A percentile compares a stretch with the other conserved stretches of the same genome.
These are phyloP conservation scores for Zoanthus sociatus DNA, from an alignment of 92 coral and sea anemone species.

Conservation along the genomic window DNA sequence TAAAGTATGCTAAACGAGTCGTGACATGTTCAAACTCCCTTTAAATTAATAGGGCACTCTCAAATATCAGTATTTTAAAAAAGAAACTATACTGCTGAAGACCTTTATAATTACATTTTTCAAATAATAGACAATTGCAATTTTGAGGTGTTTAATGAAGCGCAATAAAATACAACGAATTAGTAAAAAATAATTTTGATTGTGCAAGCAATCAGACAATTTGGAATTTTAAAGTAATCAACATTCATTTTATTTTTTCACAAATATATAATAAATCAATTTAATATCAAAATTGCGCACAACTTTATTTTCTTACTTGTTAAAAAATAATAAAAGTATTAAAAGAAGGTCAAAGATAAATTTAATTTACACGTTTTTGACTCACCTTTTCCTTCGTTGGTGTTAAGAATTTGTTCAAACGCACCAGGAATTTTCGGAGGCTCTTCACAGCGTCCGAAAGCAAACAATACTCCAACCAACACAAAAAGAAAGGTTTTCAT, in stretches of 20 bases:
- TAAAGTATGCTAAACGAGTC: too few species aligned
- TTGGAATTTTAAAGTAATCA: too few species aligned
- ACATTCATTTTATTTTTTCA: neutral
- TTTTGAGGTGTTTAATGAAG: too few species aligned
- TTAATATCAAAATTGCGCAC: neutral
- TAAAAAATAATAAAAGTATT: neutral
- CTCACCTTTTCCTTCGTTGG: constrained; percentile 54
- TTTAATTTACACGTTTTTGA: neutral
- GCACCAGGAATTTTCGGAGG: constrained; percentile 48
- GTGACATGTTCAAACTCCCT: too few species aligned
- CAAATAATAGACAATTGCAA: too few species aligned
- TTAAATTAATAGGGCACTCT: too few species aligned
- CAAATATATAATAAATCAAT: neutral
- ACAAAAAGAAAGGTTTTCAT: neutral
- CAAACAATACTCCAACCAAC: constrained; percentile 2
- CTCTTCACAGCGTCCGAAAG: neutral
- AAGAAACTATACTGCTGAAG: too few species aligned
- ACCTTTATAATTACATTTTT: too few species aligned
- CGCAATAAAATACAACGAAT: too few species aligned
- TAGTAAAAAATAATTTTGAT: too few species aligned
- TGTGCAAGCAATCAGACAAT: too few species aligned
- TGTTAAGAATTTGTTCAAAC: constrained; percentile 59
- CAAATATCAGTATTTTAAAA: too few species aligned
- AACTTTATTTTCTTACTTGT: neutral
- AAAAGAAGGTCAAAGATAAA: neutral